Percentiles rank a stretch among this genome's conserved stretches.
These are phyloP conservation scores for Stenchaetothrips biformis DNA, from an alignment of 2,888 invertebrate species.

Conservation along the genomic window DNA sequence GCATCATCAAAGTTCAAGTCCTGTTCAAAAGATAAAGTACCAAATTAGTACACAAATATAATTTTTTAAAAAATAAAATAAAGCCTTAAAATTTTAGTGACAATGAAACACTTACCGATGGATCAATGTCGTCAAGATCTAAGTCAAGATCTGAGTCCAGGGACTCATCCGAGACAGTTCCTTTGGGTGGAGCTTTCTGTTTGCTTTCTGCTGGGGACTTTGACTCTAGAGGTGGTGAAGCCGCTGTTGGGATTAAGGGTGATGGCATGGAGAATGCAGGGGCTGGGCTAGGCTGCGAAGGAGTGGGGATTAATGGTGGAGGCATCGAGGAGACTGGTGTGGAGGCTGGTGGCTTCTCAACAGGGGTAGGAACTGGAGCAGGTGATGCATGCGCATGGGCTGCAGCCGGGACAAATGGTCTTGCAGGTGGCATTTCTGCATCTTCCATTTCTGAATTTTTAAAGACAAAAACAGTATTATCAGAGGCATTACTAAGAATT, in stretches of 20 bases:
- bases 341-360: constrained; percentile 31
- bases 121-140: constrained; percentile 77
- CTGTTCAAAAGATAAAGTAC: constrained; percentile 48
- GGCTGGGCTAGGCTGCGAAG: neutral
- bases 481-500: neutral
- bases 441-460: neutral
- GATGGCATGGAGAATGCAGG: constrained; percentile 25
- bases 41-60: constrained; percentile 18
- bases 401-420: neutral
- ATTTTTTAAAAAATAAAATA: neutral
- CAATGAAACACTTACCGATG: constrained; percentile 53
- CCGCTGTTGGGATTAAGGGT: constrained; percentile 29
- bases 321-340: constrained; percentile 29
- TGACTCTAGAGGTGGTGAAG: constrained; percentile 29
- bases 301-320: constrained; percentile 16
- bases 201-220: constrained; percentile 37
- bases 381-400: neutral
- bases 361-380: constrained; percentile 1
- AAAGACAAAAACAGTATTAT: neutral
- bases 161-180: constrained; percentile 49
- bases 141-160: constrained; percentile 79
- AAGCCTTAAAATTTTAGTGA: constrained; percentile 34
- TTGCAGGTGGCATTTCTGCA: neutral
- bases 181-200: constrained; percentile 37
- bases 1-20: constrained; percentile 71